Evolutionary conservation across 2,888 invertebrate species (phyloP), one percentile per base, ranked within the genome.

Genomic region (Eristalis intricaria): DNA sequence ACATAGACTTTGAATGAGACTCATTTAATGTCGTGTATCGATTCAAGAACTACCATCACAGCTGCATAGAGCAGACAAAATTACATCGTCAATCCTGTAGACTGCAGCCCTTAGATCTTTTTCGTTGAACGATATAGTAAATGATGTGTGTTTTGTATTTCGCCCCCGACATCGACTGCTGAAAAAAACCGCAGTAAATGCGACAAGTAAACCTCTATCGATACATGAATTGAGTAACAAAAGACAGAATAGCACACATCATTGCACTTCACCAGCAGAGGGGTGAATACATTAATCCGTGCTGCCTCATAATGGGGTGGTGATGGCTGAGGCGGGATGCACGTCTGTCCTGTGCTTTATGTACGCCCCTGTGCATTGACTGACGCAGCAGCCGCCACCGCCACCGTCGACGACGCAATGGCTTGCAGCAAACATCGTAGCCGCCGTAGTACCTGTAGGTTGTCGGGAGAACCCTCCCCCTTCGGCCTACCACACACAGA

Each of bases 241-340:
- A 65, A 70, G 81, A 82, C 75, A 76, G 70, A 82, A 82, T 75
- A 82, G 60, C 70, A 82, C 81, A 82, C 81, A 82, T 82, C 81
- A 82, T 82, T 82, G 81, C 81, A 82, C 81, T 75, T 70, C 65
- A 76, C 64, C 43, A 76, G 60, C 75, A 82, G 50, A 50, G 81
- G 81, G 81, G 81, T 82, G 81, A 82, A 82, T 82, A 82, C 81
- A 82, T 82, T 82, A 82, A 75, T 82, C 70, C 81, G 43, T 70
- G 70, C 60, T 7, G 70, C 75, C 65, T 35, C 43, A 58, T 58
- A 65, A 70, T 65, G 50, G 76, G 75, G 75, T 75, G 74, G 81
- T 58, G 70, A 82, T 76, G 75, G 70, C 19, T 76, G 81, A 82
- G 81, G 81, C 81, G 81, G 81, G 81, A 70, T 82, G 60, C 69